phyloP scores from a whole-genome alignment of 2,113 vertebrate species.

The Sclerurus mexicanus region DNA sequence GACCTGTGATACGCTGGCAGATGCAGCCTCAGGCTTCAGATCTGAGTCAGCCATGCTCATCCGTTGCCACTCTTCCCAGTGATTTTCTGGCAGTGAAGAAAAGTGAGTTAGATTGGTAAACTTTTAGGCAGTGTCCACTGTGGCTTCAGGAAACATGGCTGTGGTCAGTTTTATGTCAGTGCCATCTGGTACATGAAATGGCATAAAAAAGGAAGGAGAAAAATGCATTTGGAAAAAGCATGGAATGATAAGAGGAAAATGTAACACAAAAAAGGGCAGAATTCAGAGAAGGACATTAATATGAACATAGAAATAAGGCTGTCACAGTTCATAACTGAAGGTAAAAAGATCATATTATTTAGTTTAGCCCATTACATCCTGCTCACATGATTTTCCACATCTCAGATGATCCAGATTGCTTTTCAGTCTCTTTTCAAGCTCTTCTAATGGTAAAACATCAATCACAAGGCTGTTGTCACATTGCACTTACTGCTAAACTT shows the following conservation, averaged over 20 bases:
- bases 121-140: not conserved
- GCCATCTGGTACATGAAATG: not conserved
- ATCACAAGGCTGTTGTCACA: not conserved
- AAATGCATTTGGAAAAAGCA: not conserved
- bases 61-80: not conserved
- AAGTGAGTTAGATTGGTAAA: not conserved
- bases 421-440: not conserved
- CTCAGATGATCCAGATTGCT: not conserved
- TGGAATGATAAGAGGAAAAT: not conserved
- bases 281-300: not conserved
- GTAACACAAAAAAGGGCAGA: not conserved
- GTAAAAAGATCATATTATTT: not conserved
- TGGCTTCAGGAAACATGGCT: not conserved
- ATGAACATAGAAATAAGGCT: not conserved
- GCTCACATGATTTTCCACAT: not conserved
- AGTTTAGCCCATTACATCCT: not conserved
- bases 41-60: rapidly evolving
- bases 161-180: not conserved
- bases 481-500: not conserved
- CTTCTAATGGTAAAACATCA: not conserved
- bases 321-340: not conserved
- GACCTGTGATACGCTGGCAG: not conserved
- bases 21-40: not conserved
- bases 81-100: not conserved
- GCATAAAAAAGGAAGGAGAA: not conserved